A percentile compares a stretch with the other conserved stretches of the same genome.
Conservation (phyloP, 1,140 invertebrate species). For the Drosophila kepulauana region DNA sequence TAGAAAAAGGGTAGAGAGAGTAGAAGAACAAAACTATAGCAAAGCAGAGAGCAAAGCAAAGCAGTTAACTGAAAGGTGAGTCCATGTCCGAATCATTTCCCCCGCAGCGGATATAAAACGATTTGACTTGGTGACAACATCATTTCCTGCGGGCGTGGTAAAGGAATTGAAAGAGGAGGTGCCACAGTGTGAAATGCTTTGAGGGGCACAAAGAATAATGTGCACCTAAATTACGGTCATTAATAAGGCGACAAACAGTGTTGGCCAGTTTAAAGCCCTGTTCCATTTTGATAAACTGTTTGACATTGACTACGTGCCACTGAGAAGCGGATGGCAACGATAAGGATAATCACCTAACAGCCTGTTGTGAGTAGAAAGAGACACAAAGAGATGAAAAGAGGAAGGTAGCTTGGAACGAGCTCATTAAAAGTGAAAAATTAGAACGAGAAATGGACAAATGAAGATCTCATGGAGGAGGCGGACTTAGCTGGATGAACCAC, state of each 20-base stretch:
- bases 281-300: constrained; percentile 34
- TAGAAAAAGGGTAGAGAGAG: not conserved
- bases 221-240: constrained; percentile 39
- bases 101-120: constrained; percentile 44
- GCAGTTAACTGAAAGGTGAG: constrained; percentile 37
- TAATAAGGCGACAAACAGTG: constrained; percentile 40
- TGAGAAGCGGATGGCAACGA: not conserved
- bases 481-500: constrained; percentile 2
- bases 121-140: constrained; percentile 57
- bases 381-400: not conserved
- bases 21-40: not conserved
- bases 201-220: constrained; percentile 38
- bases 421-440: constrained; percentile 51
- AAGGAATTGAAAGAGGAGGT: not conserved
- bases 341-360: constrained; percentile 16
- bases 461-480: not conserved
- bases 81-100: constrained; percentile 43
- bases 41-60: constrained; percentile 10
- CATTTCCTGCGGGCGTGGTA: constrained; percentile 39
- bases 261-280: constrained; percentile 29
- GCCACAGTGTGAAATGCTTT: constrained; percentile 7
- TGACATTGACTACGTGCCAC: constrained; percentile 4
- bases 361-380: not conserved
- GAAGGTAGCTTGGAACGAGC: constrained; percentile 12
- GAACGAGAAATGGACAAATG: constrained; percentile 9